Evolutionary conservation across 2,113 vertebrate genomes (phyloP), one percentile per base, ranked within the genome.

Genomic region (Opisthocomus hoazin): DNA sequence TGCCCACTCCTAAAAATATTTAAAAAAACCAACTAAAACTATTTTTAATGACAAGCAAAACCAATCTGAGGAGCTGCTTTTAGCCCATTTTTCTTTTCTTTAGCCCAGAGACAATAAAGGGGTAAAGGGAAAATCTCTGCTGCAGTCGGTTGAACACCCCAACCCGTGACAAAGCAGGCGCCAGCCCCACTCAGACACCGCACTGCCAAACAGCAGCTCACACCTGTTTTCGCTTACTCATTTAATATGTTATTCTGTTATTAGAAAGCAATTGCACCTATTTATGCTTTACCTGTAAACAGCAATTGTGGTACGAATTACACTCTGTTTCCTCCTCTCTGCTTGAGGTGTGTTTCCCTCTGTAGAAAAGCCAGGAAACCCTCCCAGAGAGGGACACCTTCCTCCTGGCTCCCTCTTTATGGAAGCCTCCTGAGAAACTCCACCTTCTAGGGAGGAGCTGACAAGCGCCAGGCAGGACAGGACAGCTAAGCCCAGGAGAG

Each of bases 391-490:
- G 10, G 21, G 1, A 0, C 2, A 2, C 1, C 12, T 6, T 12
- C 2, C 12, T 34, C 27, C 43, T 22, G 41, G 32, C 46, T 29
- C 57, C 50, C 16, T 51, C 36, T 95, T 94, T 57, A 86, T 53
- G 63, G 48, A 23, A 54, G 17, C 37, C 58, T 78, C 48, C 68
- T 3, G 15, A 57, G 66, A 73, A 93, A 70, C 91, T n/a, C 91
- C 93, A 56, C 91, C 93, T 93, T 79, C 61, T 23, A 29, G 84
- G 93, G 93, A 65, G 93, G 95, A 93, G 95, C 80, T 76, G 66
- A 24, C 29, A 50, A 32, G 39, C 57, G n/a, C 61, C 24, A 15
- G 23, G 3, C 30, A 27, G 30, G 34, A 29, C 15, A 63, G 18
- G 34, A 29, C 15, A 63, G 18, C 15, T 5, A 12, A 78, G 12